Conservation (phyloP, 2,797 vertebrate species). For the Adelosebastes latens region DNA sequence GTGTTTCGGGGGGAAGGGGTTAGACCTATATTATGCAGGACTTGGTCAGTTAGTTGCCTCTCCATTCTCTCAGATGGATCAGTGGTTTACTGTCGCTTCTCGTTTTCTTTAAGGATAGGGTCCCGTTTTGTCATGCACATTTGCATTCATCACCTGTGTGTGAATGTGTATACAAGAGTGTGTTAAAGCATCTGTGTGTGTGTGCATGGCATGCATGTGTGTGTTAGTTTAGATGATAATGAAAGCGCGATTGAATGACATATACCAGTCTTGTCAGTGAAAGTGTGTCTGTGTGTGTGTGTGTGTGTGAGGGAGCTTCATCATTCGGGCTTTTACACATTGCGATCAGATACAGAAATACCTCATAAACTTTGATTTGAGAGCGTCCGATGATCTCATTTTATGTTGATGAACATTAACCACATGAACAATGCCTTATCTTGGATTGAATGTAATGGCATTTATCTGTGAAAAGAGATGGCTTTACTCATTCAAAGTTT, state of each 20-base stretch:
- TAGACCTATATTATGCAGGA: slow-evolving; percentile 87
- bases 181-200: background rate
- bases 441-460: slow-evolving; percentile 97
- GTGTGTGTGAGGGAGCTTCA: slow-evolving; percentile 40
- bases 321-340: slow-evolving; percentile 80
- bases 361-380: slow-evolving; percentile 87
- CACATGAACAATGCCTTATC: slow-evolving; percentile 98
- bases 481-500: slow-evolving; percentile 85
- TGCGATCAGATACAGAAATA: slow-evolving; percentile 86
- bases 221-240: background rate
- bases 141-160: slow-evolving; percentile 68
- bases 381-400: slow-evolving; percentile 74
- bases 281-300: background rate
- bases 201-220: background rate
- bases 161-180: slow-evolving; percentile 3
- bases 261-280: background rate
- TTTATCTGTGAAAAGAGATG: slow-evolving; percentile 89
- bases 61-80: slow-evolving; percentile 81
- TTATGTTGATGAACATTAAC: slow-evolving; percentile 88
- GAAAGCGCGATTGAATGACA: background rate
- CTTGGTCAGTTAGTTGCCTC: slow-evolving; percentile 87
- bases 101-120: slow-evolving; percentile 73
- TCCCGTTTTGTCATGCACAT: slow-evolving; percentile 80
- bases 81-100: slow-evolving; percentile 76
- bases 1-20: slow-evolving; percentile 74